Conservation (phyloP, 1,140 invertebrate genomes). For the Drosophila albomicans region DNA sequence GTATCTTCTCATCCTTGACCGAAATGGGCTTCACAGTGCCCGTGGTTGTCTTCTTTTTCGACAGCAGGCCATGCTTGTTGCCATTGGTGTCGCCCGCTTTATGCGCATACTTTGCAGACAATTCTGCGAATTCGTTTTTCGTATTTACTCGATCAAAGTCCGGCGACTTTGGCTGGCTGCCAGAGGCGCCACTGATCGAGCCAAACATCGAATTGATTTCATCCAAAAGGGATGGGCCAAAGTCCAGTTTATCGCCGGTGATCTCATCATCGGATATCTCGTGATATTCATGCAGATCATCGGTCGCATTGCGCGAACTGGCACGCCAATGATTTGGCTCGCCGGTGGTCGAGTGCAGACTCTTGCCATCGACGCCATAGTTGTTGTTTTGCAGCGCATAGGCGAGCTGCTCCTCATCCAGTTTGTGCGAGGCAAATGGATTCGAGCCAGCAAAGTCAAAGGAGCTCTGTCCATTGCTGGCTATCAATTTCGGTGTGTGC, state of each 20-base stretch:
- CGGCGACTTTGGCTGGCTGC: conserved; percentile 84
- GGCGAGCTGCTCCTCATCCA: conserved; percentile 67
- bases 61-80: conserved; percentile 69
- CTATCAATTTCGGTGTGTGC: conserved; percentile 77
- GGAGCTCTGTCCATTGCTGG: conserved; percentile 72
- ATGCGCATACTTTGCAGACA: conserved; percentile 86
- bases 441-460: conserved; percentile 80
- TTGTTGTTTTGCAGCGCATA: conserved; percentile 80
- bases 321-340: conserved; percentile 54
- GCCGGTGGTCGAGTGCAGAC: conserved; percentile 34
- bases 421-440: conserved; percentile 72
- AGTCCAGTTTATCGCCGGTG: conserved; percentile 89
- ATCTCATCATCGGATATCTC: conserved; percentile 96
- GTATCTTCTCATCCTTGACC: conserved; percentile 95
- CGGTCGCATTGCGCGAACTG: conserved; percentile 51
- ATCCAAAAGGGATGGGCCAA: conserved; percentile 96
- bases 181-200: conserved; percentile 86
- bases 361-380: conserved; percentile 68
- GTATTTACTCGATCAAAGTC: conserved; percentile 89
- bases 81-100: conserved; percentile 73
- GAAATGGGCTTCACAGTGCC: conserved; percentile 96
- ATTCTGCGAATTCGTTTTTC: conserved; percentile 89
- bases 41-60: conserved; percentile 91
- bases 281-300: conserved; percentile 93
- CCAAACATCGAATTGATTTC: conserved; percentile 98